Base-by-base conservation (phyloP, 2,797 vertebrate species). In the Parambassis ranga region DNA sequence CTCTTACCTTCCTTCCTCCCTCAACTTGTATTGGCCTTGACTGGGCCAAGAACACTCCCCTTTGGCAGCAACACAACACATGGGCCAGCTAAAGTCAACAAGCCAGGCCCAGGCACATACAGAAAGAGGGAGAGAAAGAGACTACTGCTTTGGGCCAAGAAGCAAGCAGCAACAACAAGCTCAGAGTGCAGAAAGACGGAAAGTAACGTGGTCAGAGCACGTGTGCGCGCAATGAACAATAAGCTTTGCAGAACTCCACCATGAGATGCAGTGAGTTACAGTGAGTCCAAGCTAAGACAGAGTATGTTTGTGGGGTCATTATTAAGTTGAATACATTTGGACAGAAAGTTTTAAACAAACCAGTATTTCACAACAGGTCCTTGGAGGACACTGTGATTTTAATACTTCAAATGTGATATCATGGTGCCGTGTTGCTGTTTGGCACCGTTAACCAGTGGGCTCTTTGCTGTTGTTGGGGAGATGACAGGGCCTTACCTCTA, bases 31-130 rank as follows among this genome's bases (percentile, higher is more conserved):
- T 68, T 72, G 77, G 87, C 71, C 63, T 75, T 57, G 60, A 33
- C 69, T 59, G 33, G 26, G 81, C 69, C 63, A 74, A 74, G 72
- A 77, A 64, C 75, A 80, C 67, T 56, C 81, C 85, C 77, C 65
- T 77, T 68, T 87, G 79, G 85, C 87, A 89, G 75, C 35, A 4
- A 62, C 60, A 66, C 75, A 86, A 84, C 86, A 81, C 77, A 89
- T 79, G 75, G 89, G 65, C 72, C 67, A 39, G 75, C 74, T 91
- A 72, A 86, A 91, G 83, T 89, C 87, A 92, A 91, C 89, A 92
- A 84, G 79, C 86, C 81, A 81, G 65, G 81, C 82, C 58, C 67
- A 61, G 77, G 78, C 85, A 85, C 78, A 86, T 76, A 77, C 51
- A 67, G 11, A 44, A 23, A 49, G 38, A 38, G 35, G 16, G 36